A percentile compares a stretch with the other conserved stretches of the same genome.
These are phyloP conservation scores for Pogonomyrmex californicus DNA, from an alignment of 1,140 invertebrate genomes.

Conservation along the genomic window DNA sequence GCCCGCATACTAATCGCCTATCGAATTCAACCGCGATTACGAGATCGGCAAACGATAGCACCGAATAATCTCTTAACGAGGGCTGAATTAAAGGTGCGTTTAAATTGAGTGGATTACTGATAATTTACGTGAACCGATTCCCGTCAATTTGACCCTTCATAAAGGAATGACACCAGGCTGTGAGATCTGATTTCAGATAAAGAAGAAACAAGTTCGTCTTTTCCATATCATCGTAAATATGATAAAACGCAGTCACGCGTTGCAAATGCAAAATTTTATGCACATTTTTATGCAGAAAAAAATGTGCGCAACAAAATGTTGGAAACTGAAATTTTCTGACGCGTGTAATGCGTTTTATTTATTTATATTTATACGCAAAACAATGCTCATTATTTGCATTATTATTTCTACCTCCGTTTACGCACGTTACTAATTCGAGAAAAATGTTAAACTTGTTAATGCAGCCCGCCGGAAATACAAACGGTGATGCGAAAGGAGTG, in stretches of 20 bases:
- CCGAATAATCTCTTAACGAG: conserved; percentile 63
- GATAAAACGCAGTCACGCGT: background rate
- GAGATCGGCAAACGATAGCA: conserved; percentile 58
- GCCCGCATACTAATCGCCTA: conserved; percentile 61
- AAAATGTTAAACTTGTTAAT: conserved; percentile 54
- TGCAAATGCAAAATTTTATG: conserved; percentile 3
- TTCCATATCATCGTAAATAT: background rate
- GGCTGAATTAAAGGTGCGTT: conserved; percentile 63
- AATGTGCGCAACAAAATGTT: background rate
- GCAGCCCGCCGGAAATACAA: conserved; percentile 24
- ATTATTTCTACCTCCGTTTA: conserved; percentile 7
- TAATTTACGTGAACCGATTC: conserved; percentile 37
- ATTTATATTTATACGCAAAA: conserved; percentile 37
- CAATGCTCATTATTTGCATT: background rate
- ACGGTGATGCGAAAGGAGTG: background rate
- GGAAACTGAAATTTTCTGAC: conserved; percentile 17
- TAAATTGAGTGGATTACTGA: conserved; percentile 49
- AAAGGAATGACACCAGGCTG: background rate
- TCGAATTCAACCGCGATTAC: conserved; percentile 63
- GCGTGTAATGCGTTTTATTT: conserved; percentile 3
- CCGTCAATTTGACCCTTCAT: conserved; percentile 8
- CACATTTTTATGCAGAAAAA: background rate
- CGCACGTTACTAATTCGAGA: conserved; percentile 17
- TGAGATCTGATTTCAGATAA: conserved; percentile 12
- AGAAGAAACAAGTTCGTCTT: background rate